Evolutionary conservation across 2,113 vertebrate species (phyloP), one percentile per base, ranked within the genome.

Genomic region (Columbina picui): DNA sequence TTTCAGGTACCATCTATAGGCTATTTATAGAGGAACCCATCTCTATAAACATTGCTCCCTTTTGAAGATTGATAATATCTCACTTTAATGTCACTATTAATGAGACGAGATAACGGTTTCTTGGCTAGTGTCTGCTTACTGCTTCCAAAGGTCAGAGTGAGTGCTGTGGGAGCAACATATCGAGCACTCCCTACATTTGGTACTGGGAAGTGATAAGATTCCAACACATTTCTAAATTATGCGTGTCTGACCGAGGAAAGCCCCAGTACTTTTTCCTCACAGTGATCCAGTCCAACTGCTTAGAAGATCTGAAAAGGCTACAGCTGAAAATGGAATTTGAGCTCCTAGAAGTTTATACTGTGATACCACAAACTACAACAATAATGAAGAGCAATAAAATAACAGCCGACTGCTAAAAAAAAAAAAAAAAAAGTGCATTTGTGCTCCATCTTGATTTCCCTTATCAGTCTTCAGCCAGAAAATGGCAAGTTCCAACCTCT

Each of bases 101-200:
- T 60, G 43, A 94, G 64, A 70, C 6, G 83, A 77, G 63, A 36
- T 19, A 94, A 60, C 1, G 2, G 27, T 52, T 89, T 76, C 74
- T 75, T 63, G 61, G 14, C 53, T 68, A 15, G 12, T 56, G 56
- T 32, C 56, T 64, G 30, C 77, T 87, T n/a, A 63, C 39, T 87
- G 10, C 17, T 78, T 27, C 36, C 22, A 79, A 45, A 75, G 61
- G 61, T 52, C 78, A 57, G 53, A 73, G 43, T 13, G 29, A 34
- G 13, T 13, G n/a, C 52, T 50, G 26, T 0, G 3, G 18, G 32
- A 52, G 45, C 1, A 26, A 45, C 45, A 26, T 1, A 19, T 0
- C 20, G 23, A 90, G 77, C 59, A 22, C 41, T 89, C 38, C 69
- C 38, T 52, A 27, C 11, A 21, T 25, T 27, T 55, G 18, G 26